Conservation (phyloP, 2,113 vertebrate species). For the Poeciliopsis turrubarensis region DNA sequence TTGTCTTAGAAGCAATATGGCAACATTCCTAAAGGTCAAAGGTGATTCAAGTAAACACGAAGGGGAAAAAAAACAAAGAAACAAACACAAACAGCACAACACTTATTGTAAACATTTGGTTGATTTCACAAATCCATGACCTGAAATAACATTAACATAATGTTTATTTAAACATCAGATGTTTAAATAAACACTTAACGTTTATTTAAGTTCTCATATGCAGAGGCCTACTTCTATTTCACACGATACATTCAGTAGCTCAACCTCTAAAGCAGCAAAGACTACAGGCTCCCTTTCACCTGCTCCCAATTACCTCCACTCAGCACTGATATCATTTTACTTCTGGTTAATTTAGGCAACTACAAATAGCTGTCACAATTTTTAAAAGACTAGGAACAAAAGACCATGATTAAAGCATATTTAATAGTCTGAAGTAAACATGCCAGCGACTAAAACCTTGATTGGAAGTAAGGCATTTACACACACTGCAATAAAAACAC, state of each 20-base stretch:
- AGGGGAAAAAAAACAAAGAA: constrained; percentile 29
- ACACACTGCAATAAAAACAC: constrained; percentile 32
- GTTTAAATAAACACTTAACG: constrained; percentile 14
- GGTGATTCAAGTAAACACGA: constrained; percentile 50
- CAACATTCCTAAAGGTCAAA: constrained; percentile 50
- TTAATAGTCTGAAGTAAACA: constrained; percentile 3
- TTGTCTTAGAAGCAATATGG: constrained; percentile 54
- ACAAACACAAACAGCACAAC: constrained; percentile 32
- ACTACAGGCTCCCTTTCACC: constrained; percentile 33
- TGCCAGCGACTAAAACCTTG: background rate
- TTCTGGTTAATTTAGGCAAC: constrained; percentile 18
- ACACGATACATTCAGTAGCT: constrained; percentile 48
- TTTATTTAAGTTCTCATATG: constrained; percentile 21
- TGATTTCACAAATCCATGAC: constrained; percentile 41
- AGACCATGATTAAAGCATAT: constrained; percentile 12
- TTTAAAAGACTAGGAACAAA: constrained; percentile 6
- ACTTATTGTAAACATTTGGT: constrained; percentile 61
- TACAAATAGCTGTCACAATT: constrained; percentile 16
- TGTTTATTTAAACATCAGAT: background rate
- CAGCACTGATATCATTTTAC: constrained; percentile 27
- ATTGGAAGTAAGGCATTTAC: constrained; percentile 20
- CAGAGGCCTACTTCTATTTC: constrained; percentile 20
- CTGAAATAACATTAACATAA: constrained; percentile 37
- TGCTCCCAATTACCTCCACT: constrained; percentile 18
- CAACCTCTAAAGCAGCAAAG: constrained; percentile 50